Evolutionary conservation across 2,888 invertebrate species (phyloP), one percentile per base, ranked within the genome.

Genomic region (Megalurothrips usitatus): DNA sequence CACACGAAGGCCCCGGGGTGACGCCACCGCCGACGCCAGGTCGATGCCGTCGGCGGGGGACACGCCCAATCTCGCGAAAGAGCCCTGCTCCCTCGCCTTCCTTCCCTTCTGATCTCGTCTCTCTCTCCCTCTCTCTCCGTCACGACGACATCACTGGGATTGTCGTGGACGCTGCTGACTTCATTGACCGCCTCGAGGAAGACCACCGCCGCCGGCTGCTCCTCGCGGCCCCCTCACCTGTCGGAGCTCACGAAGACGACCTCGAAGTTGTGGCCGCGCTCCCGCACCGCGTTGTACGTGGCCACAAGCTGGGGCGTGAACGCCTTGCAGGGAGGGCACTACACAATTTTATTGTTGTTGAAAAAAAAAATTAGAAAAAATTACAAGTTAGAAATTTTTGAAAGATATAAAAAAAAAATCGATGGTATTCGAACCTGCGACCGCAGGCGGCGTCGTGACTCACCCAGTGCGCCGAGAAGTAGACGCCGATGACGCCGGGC

Each of bases 381-480:
- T 34, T 47, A 80, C 80, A 19, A 1, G 3, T 79, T 49, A 1
- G 34, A 80, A 23, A n/a, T n/a, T n/a, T 81, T 79, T 26, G 6
- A 58, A 80, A 43, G 11, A n/a, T 10, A 19, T n/a, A 80, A 80
- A 23, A 47, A 26, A 78, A 48, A 81, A 48, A 34, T 6, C 4
- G 34, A 23, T 49, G 28, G 26, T 80, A 48, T 81, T 19, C 48
- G 19, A 79, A 81, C 26, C 47, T 17, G 23, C 28, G 68, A 23
- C 0, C 34, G 34, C 14, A 49, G n/a, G n/a, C 34, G 34, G 34
- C 34, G 48, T 48, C 68, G 47, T 80, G 49, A 87, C 91, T 89
- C 88, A 96, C 96, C 96, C 96, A 96, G 87, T 95, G 93, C 28
- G 96, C 96, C 82, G 95, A 94, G 87, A 96, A 96, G 86, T 95